Percentiles rank a stretch among this genome's conserved stretches.
These are phyloP conservation scores for Octodonta nipae DNA, from an alignment of 2,888 invertebrate genomes.

Conservation along the genomic window DNA sequence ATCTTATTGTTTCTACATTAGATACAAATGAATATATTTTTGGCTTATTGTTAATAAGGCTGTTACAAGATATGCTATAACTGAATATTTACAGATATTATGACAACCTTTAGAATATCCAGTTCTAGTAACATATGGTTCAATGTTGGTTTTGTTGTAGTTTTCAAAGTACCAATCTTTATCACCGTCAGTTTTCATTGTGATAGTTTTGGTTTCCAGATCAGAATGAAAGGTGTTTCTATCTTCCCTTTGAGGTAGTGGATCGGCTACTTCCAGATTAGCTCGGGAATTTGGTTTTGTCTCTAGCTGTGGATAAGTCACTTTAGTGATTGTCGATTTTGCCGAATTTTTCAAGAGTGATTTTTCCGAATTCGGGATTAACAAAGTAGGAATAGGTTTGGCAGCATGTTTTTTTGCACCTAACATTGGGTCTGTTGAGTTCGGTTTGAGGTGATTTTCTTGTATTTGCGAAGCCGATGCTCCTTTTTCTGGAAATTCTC, in stretches of 20 bases:
- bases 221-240: conserved; percentile 15
- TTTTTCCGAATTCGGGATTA: conserved; percentile 47
- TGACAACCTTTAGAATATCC: too few relatives aligned
- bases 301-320: conserved; percentile 35
- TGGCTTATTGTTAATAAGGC: too few relatives aligned
- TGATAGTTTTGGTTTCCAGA: not conserved
- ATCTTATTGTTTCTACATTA: too few relatives aligned
- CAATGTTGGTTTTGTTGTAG: conserved; percentile 53
- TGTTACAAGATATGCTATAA: too few relatives aligned
- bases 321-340: conserved; percentile 49
- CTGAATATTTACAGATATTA: too few relatives aligned
- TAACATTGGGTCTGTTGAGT: not conserved
- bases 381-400: conserved; percentile 41
- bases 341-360: conserved; percentile 31
- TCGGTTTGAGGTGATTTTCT: not conserved
- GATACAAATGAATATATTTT: too few relatives aligned
- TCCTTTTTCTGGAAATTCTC: too few relatives aligned
- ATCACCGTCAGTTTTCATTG: conserved; percentile 11
- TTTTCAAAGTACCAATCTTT: conserved; percentile 80
- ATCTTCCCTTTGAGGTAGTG: conserved; percentile 14
- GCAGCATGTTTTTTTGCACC: not conserved
- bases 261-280: conserved; percentile 9
- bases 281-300: conserved; percentile 11
- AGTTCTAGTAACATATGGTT: conserved; percentile 35
- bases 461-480: too few relatives aligned